phyloP scores from a whole-genome alignment of 2,113 vertebrate species.

The Nymphicus hollandicus region DNA sequence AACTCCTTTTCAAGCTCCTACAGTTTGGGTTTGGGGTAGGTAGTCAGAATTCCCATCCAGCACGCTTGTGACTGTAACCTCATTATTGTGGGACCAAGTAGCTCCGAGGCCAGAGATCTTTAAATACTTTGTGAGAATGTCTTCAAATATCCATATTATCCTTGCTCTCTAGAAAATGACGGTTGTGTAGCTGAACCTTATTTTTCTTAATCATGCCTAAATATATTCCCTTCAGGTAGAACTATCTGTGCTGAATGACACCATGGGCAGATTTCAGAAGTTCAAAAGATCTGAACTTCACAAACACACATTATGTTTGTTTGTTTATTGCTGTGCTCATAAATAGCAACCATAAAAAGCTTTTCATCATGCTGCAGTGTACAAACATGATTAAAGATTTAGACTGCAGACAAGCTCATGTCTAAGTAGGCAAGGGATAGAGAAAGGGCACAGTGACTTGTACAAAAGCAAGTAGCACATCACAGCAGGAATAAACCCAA shows the following conservation, averaged over 20 bases:
- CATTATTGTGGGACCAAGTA: not conserved
- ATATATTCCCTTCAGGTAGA: slow-evolving; percentile 2
- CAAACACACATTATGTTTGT: not conserved
- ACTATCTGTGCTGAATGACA: not conserved
- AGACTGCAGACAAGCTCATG: not conserved
- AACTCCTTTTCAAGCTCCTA: not conserved
- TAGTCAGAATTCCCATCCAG: not conserved
- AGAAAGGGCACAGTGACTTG: not conserved
- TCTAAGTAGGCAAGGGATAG: not conserved
- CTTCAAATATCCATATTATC: not conserved
- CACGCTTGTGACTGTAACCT: not conserved
- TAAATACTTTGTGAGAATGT: not conserved
- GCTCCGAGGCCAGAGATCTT: not conserved
- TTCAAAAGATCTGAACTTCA: not conserved
- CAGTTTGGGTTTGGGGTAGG: not conserved
- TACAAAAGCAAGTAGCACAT: not conserved
- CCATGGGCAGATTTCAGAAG: not conserved
- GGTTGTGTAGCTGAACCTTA: not conserved
- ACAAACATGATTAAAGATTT: not conserved
- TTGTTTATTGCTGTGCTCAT: not conserved
- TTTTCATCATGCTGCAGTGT: not conserved
- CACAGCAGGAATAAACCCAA: not conserved
- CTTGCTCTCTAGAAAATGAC: not conserved
- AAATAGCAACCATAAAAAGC: slow-evolving; percentile 1
- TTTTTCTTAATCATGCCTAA: not conserved